These are phyloP conservation scores for Siphamia tubifer DNA, from an alignment of 2,113 vertebrate species.

Conservation along the genomic window DNA sequence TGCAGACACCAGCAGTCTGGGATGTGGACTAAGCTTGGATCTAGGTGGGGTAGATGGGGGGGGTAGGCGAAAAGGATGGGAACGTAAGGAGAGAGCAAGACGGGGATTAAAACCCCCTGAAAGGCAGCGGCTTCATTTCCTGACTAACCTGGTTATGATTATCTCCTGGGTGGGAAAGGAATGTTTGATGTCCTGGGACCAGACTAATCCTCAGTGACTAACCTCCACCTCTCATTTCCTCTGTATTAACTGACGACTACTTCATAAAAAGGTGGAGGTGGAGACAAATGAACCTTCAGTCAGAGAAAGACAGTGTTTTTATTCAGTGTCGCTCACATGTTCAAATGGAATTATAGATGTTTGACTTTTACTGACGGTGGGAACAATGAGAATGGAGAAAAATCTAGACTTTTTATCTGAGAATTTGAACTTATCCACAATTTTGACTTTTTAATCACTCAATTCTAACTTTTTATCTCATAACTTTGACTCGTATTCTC, in stretches of 20 bases:
- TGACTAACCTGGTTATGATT: slow-evolving; percentile 74
- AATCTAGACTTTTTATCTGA: no score
- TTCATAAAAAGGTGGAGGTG: slow-evolving; percentile 63
- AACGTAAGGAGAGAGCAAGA: slow-evolving; percentile 58
- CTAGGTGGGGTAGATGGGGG: slow-evolving; percentile 24
- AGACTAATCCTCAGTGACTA: slow-evolving; percentile 75
- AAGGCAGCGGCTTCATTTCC: slow-evolving; percentile 76
- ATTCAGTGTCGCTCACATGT: no score
- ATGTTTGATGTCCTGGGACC: slow-evolving; percentile 73
- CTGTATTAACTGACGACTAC: slow-evolving; percentile 68
- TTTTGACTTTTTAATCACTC: no score
- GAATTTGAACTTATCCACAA: no score
- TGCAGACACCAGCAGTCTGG: slow-evolving; percentile 47
- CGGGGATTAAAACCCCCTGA: slow-evolving; percentile 62
- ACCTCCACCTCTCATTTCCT: slow-evolving; percentile 77
- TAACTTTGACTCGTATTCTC: no score
- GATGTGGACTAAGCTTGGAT: slow-evolving; percentile 4
- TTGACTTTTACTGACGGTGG: no score
- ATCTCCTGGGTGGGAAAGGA: slow-evolving; percentile 72
- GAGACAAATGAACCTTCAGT: slow-evolving; percentile 29
- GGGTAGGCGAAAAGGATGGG: slow-evolving; percentile 23
- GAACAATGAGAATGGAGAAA: no score
- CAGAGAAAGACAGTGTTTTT: neutral
- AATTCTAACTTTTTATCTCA: no score
- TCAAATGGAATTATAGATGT: no score